Evolutionary conservation across 1,140 invertebrate species (phyloP).

Genomic region (Cryptotermes secundus): DNA sequence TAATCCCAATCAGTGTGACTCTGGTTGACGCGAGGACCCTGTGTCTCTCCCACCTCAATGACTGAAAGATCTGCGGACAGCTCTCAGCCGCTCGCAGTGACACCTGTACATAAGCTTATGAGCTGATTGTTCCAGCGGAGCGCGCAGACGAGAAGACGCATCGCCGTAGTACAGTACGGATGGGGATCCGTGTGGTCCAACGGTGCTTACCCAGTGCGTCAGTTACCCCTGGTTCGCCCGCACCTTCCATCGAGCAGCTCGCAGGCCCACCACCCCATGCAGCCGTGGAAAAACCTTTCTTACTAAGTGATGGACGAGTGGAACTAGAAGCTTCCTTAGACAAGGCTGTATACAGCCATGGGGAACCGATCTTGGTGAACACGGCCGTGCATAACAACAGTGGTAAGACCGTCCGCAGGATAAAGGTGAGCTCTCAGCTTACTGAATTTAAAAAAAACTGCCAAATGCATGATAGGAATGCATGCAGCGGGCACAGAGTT

Average conservation of each 20-base stretch:
- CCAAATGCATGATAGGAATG: too few species aligned
- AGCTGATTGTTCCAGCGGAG: slow-evolving; percentile 61
- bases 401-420: slow-evolving; percentile 90
- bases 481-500: too few species aligned
- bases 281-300: slow-evolving; percentile 58
- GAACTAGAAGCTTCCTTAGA: slow-evolving; percentile 87
- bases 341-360: slow-evolving; percentile 90
- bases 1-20: too few species aligned
- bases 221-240: neutral
- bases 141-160: slow-evolving; percentile 73
- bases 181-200: slow-evolving; percentile 78
- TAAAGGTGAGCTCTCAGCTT: slow-evolving; percentile 69
- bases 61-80: too few species aligned
- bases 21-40: too few species aligned
- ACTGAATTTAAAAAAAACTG: too few species aligned
- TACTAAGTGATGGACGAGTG: slow-evolving; percentile 64
- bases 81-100: too few species aligned
- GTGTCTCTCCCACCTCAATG: too few species aligned
- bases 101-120: too few species aligned
- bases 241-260: neutral
- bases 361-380: slow-evolving; percentile 85
- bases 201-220: slow-evolving; percentile 37
- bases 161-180: slow-evolving; percentile 72
- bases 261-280: slow-evolving; percentile 45
- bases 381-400: slow-evolving; percentile 91